phyloP scores from a whole-genome alignment of 2,888 invertebrate genomes.

The Steinernema scapterisci region DNA sequence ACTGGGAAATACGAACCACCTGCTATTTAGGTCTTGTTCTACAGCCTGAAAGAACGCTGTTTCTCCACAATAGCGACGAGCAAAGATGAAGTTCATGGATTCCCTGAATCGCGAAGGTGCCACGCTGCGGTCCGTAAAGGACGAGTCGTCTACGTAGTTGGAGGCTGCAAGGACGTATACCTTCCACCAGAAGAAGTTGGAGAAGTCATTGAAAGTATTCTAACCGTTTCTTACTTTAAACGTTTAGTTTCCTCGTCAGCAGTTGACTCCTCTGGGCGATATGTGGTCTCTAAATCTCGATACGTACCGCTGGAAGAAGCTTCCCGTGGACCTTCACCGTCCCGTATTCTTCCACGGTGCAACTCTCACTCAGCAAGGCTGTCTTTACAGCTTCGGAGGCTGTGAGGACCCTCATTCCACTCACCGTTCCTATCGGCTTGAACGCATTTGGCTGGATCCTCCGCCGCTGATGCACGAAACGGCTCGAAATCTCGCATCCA shows the following conservation, averaged over 20 bases:
- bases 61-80: slow-evolving; percentile 35
- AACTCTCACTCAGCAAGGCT: slow-evolving; percentile 49
- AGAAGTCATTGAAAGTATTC: background rate
- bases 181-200: background rate
- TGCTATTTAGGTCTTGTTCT: slow-evolving; percentile 40
- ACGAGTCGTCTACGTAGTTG: slow-evolving; percentile 42
- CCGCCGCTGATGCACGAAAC: slow-evolving; percentile 44
- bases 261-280: slow-evolving; percentile 35
- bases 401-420: slow-evolving; percentile 35
- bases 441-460: slow-evolving; percentile 45
- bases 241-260: background rate
- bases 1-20: background rate
- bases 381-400: slow-evolving; percentile 51
- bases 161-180: slow-evolving; percentile 40
- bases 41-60: slow-evolving; percentile 38
- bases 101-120: slow-evolving; percentile 43
- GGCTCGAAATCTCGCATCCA: background rate
- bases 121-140: slow-evolving; percentile 44
- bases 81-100: slow-evolving; percentile 39
- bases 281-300: slow-evolving; percentile 54
- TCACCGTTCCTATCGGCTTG: slow-evolving; percentile 41
- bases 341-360: slow-evolving; percentile 49
- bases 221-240: no score
- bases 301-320: slow-evolving; percentile 21
- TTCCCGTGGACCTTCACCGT: background rate